Conservation (phyloP, 2,888 invertebrate genomes). For the Hyposoter didymator region DNA sequence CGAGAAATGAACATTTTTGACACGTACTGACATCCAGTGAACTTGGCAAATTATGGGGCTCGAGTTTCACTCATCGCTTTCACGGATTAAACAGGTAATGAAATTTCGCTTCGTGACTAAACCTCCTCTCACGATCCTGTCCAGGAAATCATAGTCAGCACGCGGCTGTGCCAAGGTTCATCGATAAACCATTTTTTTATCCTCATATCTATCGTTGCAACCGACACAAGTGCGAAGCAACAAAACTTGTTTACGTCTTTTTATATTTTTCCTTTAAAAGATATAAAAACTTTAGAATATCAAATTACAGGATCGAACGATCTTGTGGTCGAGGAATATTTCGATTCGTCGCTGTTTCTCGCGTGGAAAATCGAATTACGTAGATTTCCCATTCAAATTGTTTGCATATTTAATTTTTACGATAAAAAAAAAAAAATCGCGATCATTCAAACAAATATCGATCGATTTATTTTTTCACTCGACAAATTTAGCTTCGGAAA, state of each 20-base stretch:
- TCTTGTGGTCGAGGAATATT: background rate
- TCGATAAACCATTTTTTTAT: constrained; percentile 39
- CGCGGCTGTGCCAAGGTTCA: constrained; percentile 60
- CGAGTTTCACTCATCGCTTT: constrained; percentile 41
- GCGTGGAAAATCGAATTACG: too few species aligned
- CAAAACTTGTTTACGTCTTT: background rate
- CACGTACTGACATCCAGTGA: constrained; percentile 35
- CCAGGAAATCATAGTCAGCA: constrained; percentile 27
- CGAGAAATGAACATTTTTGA: constrained; percentile 31
- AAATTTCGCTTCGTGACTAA: constrained; percentile 6
- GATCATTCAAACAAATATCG: too few species aligned
- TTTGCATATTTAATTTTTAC: too few species aligned
- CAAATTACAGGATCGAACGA: background rate
- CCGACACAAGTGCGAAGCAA: background rate
- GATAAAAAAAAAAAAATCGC: too few species aligned
- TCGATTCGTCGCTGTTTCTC: too few species aligned
- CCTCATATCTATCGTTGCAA: background rate
- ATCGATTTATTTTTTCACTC: background rate
- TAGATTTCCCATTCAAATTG: too few species aligned
- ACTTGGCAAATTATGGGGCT: constrained; percentile 46
- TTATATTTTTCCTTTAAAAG: background rate
- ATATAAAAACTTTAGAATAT: background rate
- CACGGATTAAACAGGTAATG: constrained; percentile 35
- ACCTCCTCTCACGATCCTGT: constrained; percentile 26
- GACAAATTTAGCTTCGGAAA: background rate